phyloP scores from a whole-genome alignment of 2,797 vertebrate genomes.

The Gorsachius magnificus region DNA sequence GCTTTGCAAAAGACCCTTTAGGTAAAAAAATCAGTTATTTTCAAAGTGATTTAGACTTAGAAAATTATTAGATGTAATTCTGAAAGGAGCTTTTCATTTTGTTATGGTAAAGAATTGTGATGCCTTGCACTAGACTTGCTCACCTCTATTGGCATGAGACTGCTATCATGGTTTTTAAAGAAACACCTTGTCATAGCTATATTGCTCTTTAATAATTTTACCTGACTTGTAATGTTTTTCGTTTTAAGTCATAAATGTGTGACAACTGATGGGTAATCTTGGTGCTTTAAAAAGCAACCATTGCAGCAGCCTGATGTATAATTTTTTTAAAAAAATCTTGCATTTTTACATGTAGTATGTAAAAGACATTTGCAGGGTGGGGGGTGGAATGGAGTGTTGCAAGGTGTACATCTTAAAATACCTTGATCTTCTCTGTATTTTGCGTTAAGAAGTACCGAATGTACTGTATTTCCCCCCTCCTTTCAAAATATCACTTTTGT shows the following conservation, averaged over 20 bases:
- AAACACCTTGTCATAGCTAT: not conserved
- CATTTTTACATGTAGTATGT: not conserved
- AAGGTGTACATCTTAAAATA: not conserved
- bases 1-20: not conserved
- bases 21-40: not conserved
- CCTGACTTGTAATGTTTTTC: fast-evolving
- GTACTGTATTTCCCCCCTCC: fast-evolving
- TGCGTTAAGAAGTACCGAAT: not conserved
- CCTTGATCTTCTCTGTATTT: not conserved
- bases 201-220: not conserved
- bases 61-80: not conserved
- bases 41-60: not conserved
- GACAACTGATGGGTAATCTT: not conserved
- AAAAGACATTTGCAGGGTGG: not conserved
- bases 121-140: not conserved
- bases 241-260: not conserved
- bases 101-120: not conserved
- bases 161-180: not conserved
- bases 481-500: not conserved
- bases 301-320: not conserved
- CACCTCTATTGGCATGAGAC: not conserved
- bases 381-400: not conserved
- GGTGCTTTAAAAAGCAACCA: not conserved
- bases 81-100: not conserved
- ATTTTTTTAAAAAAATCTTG: not conserved